phyloP scores from a whole-genome alignment of 1,140 invertebrate genomes.

The Eriocheir sinensis region DNA sequence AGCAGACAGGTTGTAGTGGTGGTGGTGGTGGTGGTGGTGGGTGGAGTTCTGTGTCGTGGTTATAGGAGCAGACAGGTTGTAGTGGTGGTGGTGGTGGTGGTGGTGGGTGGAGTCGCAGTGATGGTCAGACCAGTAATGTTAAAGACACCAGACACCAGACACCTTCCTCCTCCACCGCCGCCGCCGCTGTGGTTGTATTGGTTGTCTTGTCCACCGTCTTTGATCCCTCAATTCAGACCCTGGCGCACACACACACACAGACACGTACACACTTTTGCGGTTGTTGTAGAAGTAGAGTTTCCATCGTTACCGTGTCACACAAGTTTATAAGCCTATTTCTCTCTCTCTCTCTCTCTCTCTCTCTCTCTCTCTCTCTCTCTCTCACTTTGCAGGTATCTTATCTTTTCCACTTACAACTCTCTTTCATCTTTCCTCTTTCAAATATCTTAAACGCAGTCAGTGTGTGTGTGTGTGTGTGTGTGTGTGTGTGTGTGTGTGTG shows the following conservation, averaged over 20 bases:
- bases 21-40: no score
- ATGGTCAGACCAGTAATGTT: neutral
- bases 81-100: neutral
- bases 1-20: no score
- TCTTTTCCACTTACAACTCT: neutral
- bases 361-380: slow-evolving; percentile 22
- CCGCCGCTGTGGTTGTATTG: neutral
- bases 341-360: slow-evolving; percentile 22
- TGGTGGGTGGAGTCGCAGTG: neutral
- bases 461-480: no score
- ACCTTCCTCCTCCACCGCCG: neutral
- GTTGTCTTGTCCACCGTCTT: neutral
- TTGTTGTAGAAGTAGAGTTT: no score
- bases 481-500: no score
- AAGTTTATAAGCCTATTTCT: no score
- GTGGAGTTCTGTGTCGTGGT: no score
- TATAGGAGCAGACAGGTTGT: no score
- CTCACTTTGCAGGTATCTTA: neutral
- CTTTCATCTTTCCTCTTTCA: neutral
- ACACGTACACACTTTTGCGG: no score
- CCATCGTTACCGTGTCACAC: no score
- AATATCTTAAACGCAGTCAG: neutral
- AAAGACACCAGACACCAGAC: neutral
- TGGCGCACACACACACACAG: neutral
- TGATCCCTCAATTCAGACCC: neutral